These are phyloP conservation scores for Archilochus colubris DNA, from an alignment of 2,113 vertebrate genomes.

Conservation along the genomic window DNA sequence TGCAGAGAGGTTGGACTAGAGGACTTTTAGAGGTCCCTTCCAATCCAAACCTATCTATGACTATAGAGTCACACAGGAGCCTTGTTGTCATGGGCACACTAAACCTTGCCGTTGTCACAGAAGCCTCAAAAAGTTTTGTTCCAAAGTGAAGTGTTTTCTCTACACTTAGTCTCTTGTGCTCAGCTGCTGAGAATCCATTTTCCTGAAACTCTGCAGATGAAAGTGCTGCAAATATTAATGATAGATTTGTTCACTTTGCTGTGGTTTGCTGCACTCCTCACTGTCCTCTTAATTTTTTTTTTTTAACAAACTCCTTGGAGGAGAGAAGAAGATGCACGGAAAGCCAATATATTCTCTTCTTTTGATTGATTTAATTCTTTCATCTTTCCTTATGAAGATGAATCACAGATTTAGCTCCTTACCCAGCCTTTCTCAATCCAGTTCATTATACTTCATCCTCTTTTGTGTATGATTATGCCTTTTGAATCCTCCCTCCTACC, in stretches of 20 bases:
- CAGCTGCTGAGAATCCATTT: background rate
- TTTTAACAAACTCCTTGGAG: slow-evolving; percentile 42
- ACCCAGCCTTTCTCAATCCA: background rate
- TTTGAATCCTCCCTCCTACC: slow-evolving; percentile 5
- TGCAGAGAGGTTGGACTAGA: too few species aligned
- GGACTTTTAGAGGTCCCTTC: too few species aligned
- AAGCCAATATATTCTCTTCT: background rate
- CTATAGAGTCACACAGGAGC: background rate
- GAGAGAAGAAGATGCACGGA: background rate
- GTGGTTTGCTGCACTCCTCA: background rate
- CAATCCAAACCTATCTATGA: too few species aligned
- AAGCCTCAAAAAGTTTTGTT: background rate
- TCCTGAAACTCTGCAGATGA: slow-evolving; percentile 17
- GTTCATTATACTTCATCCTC: background rate
- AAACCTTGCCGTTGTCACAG: background rate
- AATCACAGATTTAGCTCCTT: slow-evolving; percentile 15
- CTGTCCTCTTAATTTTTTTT: slow-evolving; percentile 22
- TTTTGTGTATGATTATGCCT: background rate
- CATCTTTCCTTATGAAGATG: slow-evolving; percentile 28
- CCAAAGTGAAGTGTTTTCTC: background rate
- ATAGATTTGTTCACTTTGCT: background rate
- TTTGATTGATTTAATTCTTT: slow-evolving; percentile 42
- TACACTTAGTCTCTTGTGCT: background rate
- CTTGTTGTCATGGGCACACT: rapidly evolving
- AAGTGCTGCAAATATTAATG: slow-evolving; percentile 19